These are phyloP conservation scores for Melanotaenia boesemani DNA, from an alignment of 2,797 vertebrate species.

Conservation along the genomic window DNA sequence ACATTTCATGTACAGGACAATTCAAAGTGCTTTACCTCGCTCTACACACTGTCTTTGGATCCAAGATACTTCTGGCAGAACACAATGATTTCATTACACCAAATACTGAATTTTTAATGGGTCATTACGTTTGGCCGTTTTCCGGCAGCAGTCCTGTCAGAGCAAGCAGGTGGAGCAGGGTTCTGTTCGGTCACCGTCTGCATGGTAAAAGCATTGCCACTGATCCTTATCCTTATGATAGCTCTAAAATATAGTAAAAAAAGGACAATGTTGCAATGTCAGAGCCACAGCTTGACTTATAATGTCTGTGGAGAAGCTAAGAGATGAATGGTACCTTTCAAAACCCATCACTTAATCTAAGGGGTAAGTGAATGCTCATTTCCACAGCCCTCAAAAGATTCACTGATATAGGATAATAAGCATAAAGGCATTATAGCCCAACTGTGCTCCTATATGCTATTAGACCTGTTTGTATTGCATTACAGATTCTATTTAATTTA, in stretches of 20 bases:
- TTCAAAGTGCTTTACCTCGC: constrained; percentile 12
- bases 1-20: too few species aligned
- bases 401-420: constrained; percentile 65
- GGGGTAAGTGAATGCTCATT: constrained; percentile 65
- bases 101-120: constrained; percentile 77
- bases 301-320: constrained; percentile 53
- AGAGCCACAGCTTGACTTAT: constrained; percentile 63
- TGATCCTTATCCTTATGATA: constrained; percentile 57
- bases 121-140: constrained; percentile 65
- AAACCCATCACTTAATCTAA: constrained; percentile 64
- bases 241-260: constrained; percentile 45
- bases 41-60: constrained; percentile 42
- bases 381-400: constrained; percentile 67
- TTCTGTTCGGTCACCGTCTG: constrained; percentile 68
- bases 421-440: constrained; percentile 44
- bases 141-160: constrained; percentile 54
- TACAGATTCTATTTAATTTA: constrained; percentile 64
- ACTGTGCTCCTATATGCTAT: constrained; percentile 53
- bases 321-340: constrained; percentile 59
- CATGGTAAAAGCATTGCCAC: constrained; percentile 50
- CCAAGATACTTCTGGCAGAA: constrained; percentile 55
- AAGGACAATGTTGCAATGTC: constrained; percentile 48
- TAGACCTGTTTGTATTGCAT: constrained; percentile 66
- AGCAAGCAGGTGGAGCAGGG: constrained; percentile 71
- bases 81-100: constrained; percentile 69